These are phyloP conservation scores for Pseudomyrmex flavicornis DNA, from an alignment of 1,140 invertebrate genomes.

Conservation along the genomic window DNA sequence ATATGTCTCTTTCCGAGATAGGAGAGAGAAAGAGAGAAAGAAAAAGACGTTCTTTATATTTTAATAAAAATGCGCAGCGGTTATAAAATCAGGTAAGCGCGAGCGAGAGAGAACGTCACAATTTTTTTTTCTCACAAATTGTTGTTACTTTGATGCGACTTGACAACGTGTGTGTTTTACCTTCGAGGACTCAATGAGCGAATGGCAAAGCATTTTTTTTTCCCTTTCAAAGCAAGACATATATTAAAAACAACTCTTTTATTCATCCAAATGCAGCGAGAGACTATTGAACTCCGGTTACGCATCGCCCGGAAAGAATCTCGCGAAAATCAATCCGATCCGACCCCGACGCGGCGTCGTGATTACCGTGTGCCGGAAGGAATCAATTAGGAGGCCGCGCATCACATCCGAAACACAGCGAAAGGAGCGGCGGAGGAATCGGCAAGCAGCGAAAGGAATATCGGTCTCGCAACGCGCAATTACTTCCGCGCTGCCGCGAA, in stretches of 20 bases:
- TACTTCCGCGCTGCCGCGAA: conserved; percentile 47
- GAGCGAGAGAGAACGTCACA: neutral
- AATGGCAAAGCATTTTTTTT: too few species aligned
- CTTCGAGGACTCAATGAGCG: too few species aligned
- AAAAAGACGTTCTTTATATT: neutral
- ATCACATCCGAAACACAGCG: conserved; percentile 35
- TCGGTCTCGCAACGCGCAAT: conserved; percentile 29
- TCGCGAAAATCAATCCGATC: conserved; percentile 28
- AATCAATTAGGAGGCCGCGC: conserved; percentile 49
- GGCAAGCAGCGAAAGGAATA: conserved; percentile 8
- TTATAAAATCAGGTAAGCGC: too few species aligned
- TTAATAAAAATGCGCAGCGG: neutral
- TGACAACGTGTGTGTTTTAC: neutral
- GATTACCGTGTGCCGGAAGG: conserved; percentile 46
- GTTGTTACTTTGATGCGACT: neutral
- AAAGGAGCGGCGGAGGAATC: conserved; percentile 43
- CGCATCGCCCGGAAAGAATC: conserved; percentile 15
- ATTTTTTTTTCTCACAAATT: neutral
- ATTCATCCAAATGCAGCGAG: too few species aligned
- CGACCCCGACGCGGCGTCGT: conserved; percentile 1
- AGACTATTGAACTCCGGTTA: conserved; percentile 3
- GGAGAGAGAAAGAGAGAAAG: too few species aligned
- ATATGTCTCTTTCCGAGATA: neutral
- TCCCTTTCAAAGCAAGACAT: too few species aligned
- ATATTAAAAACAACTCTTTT: too few species aligned